Conservation (phyloP, 2,888 invertebrate species). For the Carcina quercana region DNA sequence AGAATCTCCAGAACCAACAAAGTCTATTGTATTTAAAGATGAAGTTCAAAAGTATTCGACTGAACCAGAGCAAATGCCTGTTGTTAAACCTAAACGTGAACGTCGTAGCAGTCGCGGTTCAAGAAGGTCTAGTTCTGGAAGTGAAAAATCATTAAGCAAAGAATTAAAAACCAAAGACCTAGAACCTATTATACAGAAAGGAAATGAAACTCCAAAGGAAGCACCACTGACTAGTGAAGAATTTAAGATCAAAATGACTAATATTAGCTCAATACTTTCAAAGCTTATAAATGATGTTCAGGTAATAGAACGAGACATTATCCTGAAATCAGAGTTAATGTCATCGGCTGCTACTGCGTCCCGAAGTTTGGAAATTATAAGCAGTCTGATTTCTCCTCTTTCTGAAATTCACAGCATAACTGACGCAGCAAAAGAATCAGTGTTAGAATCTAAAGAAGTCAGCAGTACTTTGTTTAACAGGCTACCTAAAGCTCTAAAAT, state of each 20-base stretch:
- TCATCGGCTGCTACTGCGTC: slow-evolving; percentile 79
- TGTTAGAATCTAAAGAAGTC: slow-evolving; percentile 45
- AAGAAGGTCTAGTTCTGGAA: slow-evolving; percentile 55
- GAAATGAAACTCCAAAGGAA: slow-evolving; percentile 15
- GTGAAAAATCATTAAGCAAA: slow-evolving; percentile 63
- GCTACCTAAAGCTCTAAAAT: slow-evolving; percentile 74
- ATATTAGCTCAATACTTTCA: slow-evolving; percentile 39
- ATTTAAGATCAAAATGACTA: slow-evolving; percentile 34
- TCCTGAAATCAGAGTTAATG: slow-evolving; percentile 78
- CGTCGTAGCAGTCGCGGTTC: slow-evolving; percentile 60
- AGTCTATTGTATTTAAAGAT: slow-evolving; percentile 44
- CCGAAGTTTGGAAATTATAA: slow-evolving; percentile 78
- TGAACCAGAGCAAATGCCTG: slow-evolving; percentile 22
- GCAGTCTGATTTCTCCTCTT: slow-evolving; percentile 76
- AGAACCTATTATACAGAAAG: slow-evolving; percentile 9
- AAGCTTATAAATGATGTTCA: slow-evolving; percentile 73
- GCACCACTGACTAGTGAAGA: slow-evolving; percentile 30
- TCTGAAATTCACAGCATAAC: slow-evolving; percentile 77
- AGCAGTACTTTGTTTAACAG: slow-evolving; percentile 71
- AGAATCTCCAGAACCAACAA: slow-evolving; percentile 43
- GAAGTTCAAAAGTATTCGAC: slow-evolving; percentile 26
- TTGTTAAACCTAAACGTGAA: slow-evolving; percentile 37
- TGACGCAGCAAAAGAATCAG: slow-evolving; percentile 64
- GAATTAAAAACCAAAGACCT: slow-evolving; percentile 30
- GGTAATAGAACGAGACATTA: slow-evolving; percentile 78